Conservation (phyloP, 2,888 invertebrate genomes). For the Cyrtodaria siliqua region DNA sequence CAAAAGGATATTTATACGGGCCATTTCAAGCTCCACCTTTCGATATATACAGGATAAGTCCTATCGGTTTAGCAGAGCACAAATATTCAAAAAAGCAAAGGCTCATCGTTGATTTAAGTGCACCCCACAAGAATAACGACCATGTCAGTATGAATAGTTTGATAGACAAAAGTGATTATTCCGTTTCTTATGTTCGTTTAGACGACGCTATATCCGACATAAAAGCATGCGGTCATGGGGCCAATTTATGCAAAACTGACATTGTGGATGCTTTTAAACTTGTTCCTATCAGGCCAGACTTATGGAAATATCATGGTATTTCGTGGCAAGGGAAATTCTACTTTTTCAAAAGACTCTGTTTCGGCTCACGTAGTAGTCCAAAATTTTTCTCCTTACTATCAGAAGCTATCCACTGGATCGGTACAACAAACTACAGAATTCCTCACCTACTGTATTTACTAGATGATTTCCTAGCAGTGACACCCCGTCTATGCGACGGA, state of each 20-base stretch:
- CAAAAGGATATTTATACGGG: constrained; percentile 51
- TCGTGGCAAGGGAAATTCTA: constrained; percentile 52
- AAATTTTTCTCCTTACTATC: constrained; percentile 49
- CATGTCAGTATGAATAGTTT: constrained; percentile 53
- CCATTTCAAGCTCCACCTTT: constrained; percentile 49
- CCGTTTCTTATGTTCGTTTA: constrained; percentile 47
- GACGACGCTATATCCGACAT: constrained; percentile 60
- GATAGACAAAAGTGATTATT: constrained; percentile 55
- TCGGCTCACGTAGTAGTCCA: constrained; percentile 52
- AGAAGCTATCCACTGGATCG: constrained; percentile 51
- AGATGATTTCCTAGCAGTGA: constrained; percentile 54
- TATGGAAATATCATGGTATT: constrained; percentile 43
- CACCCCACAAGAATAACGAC: constrained; percentile 47
- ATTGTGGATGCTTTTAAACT: constrained; percentile 57
- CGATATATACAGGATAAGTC: constrained; percentile 37
- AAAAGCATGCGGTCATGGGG: constrained; percentile 11
- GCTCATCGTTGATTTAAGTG: constrained; percentile 59
- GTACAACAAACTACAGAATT: constrained; percentile 42
- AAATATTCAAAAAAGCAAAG: constrained; percentile 61
- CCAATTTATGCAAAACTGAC: constrained; percentile 48
- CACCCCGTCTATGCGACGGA: constrained; percentile 12
- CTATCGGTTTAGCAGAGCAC: constrained; percentile 45
- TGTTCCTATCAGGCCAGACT: constrained; percentile 33
- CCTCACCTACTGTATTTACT: constrained; percentile 40
- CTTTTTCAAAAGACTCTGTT: constrained; percentile 11